These are phyloP conservation scores for Hapalemur alaotrensis DNA, from an alignment of 2,797 vertebrate species.

Conservation along the genomic window DNA sequence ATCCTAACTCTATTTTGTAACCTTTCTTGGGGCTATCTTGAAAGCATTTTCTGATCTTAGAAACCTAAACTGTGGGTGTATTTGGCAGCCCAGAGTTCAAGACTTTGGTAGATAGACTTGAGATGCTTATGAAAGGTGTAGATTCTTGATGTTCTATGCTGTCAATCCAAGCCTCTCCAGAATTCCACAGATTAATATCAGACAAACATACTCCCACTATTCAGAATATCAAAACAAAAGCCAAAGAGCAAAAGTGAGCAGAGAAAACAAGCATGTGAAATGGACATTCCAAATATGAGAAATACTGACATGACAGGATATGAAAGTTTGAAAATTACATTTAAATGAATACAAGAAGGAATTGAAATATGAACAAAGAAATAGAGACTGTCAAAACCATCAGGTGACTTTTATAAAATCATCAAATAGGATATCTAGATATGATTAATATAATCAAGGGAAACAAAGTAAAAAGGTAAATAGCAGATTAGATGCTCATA, in stretches of 20 bases:
- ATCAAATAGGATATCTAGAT: background rate
- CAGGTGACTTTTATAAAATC: background rate
- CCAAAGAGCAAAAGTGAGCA: background rate
- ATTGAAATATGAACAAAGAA: background rate
- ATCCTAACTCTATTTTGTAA: background rate
- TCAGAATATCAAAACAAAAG: background rate
- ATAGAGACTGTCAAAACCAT: background rate
- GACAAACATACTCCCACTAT: background rate
- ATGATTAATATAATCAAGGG: background rate
- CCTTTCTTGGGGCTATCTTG: background rate
- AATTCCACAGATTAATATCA: background rate
- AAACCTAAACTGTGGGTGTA: background rate
- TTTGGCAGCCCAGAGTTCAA: background rate
- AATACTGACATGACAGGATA: background rate
- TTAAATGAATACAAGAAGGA: background rate
- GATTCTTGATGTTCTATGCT: background rate
- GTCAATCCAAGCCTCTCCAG: background rate
- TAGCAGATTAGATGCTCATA: background rate
- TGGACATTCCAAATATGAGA: background rate
- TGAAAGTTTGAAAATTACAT: background rate
- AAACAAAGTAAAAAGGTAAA: background rate
- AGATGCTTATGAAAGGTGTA: background rate
- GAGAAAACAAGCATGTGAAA: background rate
- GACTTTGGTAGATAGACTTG: background rate
- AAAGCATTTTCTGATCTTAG: no score